Evolutionary conservation across 2,797 vertebrate genomes (phyloP), one percentile per base, ranked within the genome.

Genomic region (Darevskia mixta): DNA sequence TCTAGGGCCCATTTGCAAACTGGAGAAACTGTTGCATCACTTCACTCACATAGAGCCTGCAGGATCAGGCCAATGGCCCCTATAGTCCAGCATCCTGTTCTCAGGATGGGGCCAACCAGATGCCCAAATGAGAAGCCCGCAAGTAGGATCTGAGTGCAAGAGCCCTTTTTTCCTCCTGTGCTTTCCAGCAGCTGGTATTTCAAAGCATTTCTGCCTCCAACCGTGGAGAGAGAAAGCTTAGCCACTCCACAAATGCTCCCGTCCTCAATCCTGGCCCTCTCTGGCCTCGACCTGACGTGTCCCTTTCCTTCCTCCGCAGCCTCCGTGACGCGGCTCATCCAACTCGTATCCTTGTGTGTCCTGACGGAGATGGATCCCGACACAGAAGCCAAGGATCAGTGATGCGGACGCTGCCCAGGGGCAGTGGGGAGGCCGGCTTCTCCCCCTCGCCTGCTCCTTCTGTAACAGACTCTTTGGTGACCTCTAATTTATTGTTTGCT

Each of bases 301-400:
- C 25, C 79, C 45, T 8, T 38, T 77, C 49, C 29, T 71, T 0
- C 76, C 87, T 73, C 20, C 90, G 58, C 90, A 99, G 98, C 97
- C 13, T 96, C 96, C 3, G 92, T 89, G 1, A 98, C 98, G 3
- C 0, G 96, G 45, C 86, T 98, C 78, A 97, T 98, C 89, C 98
- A 99, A 96, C 96, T 98, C 77, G 94, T 98, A 49, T 98, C 98
- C 94, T 97, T 85, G 94, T 98, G 97, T 2, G 98, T 98, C 73
- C 89, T 98, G 93, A 98, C 98, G 0, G 98, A 99, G 94, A 97
- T 98, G 98, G 98, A 98, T 90, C 79, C 86, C 0, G 61, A 69
- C 18, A n/a, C 18, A 0, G 58, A 76, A 49, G 61, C n/a, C 38
- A 96, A 96, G 73, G 93, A 93, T 75, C 83, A 87, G 58, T 90